Evolutionary conservation across 2,888 invertebrate species (phyloP), one percentile per base, ranked within the genome.

Genomic region (Thelaira solivaga): DNA sequence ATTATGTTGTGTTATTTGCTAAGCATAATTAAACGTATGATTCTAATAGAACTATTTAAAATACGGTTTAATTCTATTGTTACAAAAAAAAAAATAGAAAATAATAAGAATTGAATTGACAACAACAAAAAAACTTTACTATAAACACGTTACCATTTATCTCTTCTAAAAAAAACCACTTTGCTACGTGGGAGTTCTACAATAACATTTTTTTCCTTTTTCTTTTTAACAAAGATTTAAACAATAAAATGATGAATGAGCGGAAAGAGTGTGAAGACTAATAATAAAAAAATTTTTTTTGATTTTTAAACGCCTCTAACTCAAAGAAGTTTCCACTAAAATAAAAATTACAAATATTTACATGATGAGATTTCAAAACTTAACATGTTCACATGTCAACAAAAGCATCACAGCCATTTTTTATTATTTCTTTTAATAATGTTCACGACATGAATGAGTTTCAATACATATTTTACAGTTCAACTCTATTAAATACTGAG

Each of bases 161-260:
- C 78, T 74, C 74, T 53, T 78, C 68, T 76, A 16, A 53, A 67
- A n/a, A n/a, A 39, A 61, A 39, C 22, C 29, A 39, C 45, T 68
- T 61, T 29, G 20, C 73, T 74, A 74, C 69, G 78, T 78, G 78
- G 78, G 78, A 78, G 78, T 78, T 74, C 77, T 69, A 39, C 45
- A 57, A 59, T 29, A 59, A 45, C 57, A 45, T 31, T 59, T n/a
- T 61, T 18, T 53, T 34, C 29, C 61, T 67, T 18, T 53, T 47
- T 45, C 26, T 29, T 34, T 49, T 55, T 53, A 65, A 62, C 72
- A 73, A 45, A 51, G 31, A 49, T 13, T 47, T 20, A 34, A 34
- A 53, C 43, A 53, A 39, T 41, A 47, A 55, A 55, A 65, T 65
- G 61, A 74, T 65, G 69, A 71, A 78, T 78, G 72, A 64, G 39